Conservation (phyloP, 2,888 invertebrate species). For the Drosophila stalkeri region DNA sequence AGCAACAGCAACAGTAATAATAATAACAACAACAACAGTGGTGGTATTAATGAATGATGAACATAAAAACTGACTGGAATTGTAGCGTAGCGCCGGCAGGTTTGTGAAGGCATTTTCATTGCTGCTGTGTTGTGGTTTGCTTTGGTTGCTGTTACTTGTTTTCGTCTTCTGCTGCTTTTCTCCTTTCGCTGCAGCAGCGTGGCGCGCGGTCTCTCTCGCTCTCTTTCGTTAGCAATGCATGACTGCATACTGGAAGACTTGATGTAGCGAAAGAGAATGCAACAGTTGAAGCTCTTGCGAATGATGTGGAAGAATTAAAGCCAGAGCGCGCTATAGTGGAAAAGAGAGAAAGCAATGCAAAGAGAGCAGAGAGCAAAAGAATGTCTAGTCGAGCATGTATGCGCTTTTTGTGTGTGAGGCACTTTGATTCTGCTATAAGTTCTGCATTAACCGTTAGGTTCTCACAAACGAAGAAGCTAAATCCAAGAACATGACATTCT, state of each 20-base stretch:
- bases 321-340: background rate
- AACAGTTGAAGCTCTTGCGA: conserved; percentile 26
- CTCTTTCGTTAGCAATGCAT: conserved; percentile 32
- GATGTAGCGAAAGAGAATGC: conserved; percentile 8
- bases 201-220: background rate
- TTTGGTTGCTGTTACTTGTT: conserved; percentile 45
- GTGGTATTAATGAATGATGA: conserved; percentile 1
- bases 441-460: conserved; percentile 3
- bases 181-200: conserved; percentile 26
- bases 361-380: conserved; percentile 7
- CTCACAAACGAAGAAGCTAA: background rate
- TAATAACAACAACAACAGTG: conserved; percentile 13
- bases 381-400: conserved; percentile 21
- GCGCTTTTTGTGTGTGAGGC: conserved; percentile 27
- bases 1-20: conserved; percentile 8
- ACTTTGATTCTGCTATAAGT: conserved; percentile 5
- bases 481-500: background rate
- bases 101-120: conserved; percentile 44
- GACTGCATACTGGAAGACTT: conserved; percentile 24
- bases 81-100: conserved; percentile 36
- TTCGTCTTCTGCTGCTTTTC: conserved; percentile 31
- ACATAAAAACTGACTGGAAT: conserved; percentile 44
- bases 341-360: background rate
- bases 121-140: conserved; percentile 27
- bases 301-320: conserved; percentile 15